phyloP scores from a whole-genome alignment of 2,113 vertebrate species.

The Ammodytes dubius region DNA sequence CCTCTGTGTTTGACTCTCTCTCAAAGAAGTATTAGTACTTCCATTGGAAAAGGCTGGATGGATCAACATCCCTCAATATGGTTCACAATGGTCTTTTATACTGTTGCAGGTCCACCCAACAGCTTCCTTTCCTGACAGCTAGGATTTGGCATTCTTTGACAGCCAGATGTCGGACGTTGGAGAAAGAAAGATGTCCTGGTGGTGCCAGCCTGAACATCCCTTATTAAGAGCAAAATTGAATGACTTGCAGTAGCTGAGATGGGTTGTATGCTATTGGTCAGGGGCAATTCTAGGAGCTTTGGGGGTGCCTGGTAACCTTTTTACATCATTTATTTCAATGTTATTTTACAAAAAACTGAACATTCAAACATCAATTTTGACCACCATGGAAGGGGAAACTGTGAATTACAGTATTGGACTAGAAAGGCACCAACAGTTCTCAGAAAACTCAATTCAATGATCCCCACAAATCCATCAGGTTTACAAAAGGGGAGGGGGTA shows the following conservation, averaged over 20 bases:
- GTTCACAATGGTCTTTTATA: constrained; percentile 68
- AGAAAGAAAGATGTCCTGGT: constrained; percentile 43
- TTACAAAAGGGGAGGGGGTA: too few relatives aligned
- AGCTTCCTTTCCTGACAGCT: constrained; percentile 49
- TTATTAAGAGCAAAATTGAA: constrained; percentile 25
- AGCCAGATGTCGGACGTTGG: constrained; percentile 65
- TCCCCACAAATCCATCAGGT: too few relatives aligned
- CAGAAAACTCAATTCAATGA: too few relatives aligned
- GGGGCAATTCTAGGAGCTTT: too few relatives aligned
- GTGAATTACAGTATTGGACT: too few relatives aligned
- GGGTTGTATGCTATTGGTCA: neutral
- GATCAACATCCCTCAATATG: constrained; percentile 68
- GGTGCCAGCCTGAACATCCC: constrained; percentile 29
- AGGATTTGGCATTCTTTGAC: constrained; percentile 55
- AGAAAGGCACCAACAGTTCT: too few relatives aligned
- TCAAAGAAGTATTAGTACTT: constrained; percentile 19
- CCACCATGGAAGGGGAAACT: too few relatives aligned
- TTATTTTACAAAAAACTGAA: too few relatives aligned
- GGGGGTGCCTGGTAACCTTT: too few relatives aligned
- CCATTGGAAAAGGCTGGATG: constrained; percentile 53
- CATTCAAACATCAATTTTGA: too few relatives aligned
- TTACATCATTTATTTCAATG: too few relatives aligned
- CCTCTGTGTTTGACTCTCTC: constrained; percentile 31
- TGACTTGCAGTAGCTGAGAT: neutral
- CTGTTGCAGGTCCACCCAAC: constrained; percentile 67